Base-by-base conservation (phyloP, 2,888 invertebrate species). In the Amphiduros pacificus region DNA sequence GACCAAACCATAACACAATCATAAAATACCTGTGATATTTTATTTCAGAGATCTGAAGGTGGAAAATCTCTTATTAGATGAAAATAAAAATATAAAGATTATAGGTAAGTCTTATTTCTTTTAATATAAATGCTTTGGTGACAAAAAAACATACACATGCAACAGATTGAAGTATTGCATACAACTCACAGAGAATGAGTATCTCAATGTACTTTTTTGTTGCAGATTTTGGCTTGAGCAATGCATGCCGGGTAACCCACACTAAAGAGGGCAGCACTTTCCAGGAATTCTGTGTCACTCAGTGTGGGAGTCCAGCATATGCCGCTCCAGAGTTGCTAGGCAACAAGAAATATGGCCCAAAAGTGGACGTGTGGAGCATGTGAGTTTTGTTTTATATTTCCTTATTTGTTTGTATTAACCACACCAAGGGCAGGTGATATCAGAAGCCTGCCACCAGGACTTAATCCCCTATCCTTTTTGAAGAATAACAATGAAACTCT, bases 311-410 rank as follows among this genome's bases (percentile, higher is more conserved):
- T 64, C 82, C 82, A 4, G 82, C 82, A 4, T 82, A 82, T 58
- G 81, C 82, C 4, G 81, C 82, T 2, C 82, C 82, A 26, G 82
- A 82, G 67, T 71, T 82, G 14, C 72, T 82, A 22, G 76, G 75
- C 49, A 77, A 79, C 61, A 73, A 76, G 65, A 77, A 78, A 55
- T 82, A 82, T 62, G 80, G 79, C 2, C 74, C 76, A 26, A 73
- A 77, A 63, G 79, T 80, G 2, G 82, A 82, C 63, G 71, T 80
- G 0, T 82, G 82, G 82, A 82, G 82, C 74, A 78, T 81, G 82
- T 82, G 67, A 77, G 80, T 74, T 29, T n/a, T 48, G 17, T 48
- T 20, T n/a, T 48, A 20, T 20, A 9, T n/a, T 20, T 9, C 20
- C 6, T 11, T 48, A 6, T 48, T 11, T 20, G 22, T 11, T 20